Conservation (phyloP, 1,140 invertebrate species). For the Drosophila parvula region DNA sequence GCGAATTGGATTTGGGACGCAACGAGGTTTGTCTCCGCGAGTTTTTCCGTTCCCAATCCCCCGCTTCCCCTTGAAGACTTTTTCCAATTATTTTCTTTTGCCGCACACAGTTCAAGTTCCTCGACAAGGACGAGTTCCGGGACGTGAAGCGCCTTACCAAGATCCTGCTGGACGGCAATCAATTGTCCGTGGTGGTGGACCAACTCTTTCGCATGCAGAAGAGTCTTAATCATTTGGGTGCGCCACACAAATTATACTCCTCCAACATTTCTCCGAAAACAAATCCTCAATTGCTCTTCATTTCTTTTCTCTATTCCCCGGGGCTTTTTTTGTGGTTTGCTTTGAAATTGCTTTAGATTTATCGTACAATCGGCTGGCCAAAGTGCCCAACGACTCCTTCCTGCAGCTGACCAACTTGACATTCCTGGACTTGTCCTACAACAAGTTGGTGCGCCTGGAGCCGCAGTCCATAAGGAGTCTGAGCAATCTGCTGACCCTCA, state of each 20-base stretch:
- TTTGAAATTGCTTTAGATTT: slow-evolving; percentile 82
- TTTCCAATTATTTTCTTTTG: slow-evolving; percentile 66
- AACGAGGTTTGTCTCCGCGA: slow-evolving; percentile 85
- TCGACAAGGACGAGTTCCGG: slow-evolving; percentile 89
- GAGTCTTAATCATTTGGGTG: slow-evolving; percentile 85
- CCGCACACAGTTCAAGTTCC: slow-evolving; percentile 88
- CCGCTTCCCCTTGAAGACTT: slow-evolving; percentile 9
- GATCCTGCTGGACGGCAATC: slow-evolving; percentile 90
- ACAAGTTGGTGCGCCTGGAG: slow-evolving; percentile 89
- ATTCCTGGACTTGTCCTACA: slow-evolving; percentile 89
- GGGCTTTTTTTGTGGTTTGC: neutral
- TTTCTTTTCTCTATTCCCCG: slow-evolving; percentile 13
- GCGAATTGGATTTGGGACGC: slow-evolving; percentile 90
- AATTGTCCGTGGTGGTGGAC: slow-evolving; percentile 90
- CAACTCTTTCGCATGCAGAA: slow-evolving; percentile 89
- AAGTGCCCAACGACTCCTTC: slow-evolving; percentile 89
- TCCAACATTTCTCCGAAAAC: slow-evolving; percentile 11
- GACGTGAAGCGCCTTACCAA: slow-evolving; percentile 88
- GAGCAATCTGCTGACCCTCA: slow-evolving; percentile 84
- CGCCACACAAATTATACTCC: slow-evolving; percentile 52
- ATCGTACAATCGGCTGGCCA: slow-evolving; percentile 89
- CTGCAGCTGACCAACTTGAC: slow-evolving; percentile 87
- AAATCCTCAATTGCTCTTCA: slow-evolving; percentile 26
- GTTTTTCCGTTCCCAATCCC: slow-evolving; percentile 3
- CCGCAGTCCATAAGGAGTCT: slow-evolving; percentile 86